Conservation (phyloP, 2,797 vertebrate species). For the Ara ararauna region DNA sequence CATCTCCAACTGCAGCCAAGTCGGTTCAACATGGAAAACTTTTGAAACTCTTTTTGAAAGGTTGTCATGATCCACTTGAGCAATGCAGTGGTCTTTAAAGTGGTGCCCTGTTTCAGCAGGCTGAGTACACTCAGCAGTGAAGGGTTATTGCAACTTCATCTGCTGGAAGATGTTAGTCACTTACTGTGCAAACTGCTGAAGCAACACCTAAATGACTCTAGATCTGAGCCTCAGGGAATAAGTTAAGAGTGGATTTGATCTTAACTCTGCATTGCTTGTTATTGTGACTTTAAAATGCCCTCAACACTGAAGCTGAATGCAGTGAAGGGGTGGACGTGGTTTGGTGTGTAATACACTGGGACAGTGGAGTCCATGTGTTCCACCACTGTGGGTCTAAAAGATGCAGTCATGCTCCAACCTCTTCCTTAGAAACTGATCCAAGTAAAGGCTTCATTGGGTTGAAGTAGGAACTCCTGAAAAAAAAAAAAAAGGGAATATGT, state of each 20-base stretch:
- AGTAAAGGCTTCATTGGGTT: background rate
- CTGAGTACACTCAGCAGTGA: background rate
- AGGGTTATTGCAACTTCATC: background rate
- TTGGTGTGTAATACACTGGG: background rate
- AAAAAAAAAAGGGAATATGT: background rate
- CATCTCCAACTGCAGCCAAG: background rate
- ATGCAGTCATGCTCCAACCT: background rate
- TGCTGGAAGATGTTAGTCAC: background rate
- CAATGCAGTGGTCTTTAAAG: background rate
- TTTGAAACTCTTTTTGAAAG: background rate
- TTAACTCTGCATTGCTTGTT: background rate
- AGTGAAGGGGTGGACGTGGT: background rate
- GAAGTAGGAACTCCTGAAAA: constrained; percentile 12
- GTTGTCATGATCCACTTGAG: background rate
- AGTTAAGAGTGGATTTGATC: background rate
- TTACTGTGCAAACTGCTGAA: constrained; percentile 10
- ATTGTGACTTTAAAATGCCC: background rate
- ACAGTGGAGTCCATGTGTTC: background rate
- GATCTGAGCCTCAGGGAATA: background rate
- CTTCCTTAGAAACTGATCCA: background rate
- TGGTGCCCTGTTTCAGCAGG: background rate
- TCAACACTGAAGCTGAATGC: background rate
- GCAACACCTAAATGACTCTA: background rate
- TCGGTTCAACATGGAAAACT: background rate
- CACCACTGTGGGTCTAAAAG: background rate